Percentiles rank a stretch among this genome's conserved stretches.
Conservation (phyloP, 2,888 invertebrate genomes). For the Hydroisotoma schaefferi region DNA sequence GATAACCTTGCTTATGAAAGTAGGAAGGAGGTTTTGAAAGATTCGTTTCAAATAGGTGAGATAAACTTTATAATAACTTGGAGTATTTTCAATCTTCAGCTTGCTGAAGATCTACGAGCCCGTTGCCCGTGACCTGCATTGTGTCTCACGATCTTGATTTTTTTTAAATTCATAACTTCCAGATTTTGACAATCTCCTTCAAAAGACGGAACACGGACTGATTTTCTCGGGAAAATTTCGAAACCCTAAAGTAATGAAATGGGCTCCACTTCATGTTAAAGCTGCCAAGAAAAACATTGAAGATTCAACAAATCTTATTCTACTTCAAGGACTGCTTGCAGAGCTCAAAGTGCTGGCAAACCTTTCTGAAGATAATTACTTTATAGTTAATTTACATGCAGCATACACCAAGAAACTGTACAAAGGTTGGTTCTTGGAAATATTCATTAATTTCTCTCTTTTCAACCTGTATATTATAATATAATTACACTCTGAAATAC, state of each 20-base stretch:
- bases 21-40: constrained; percentile 24
- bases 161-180: too few relatives aligned
- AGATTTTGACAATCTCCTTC: constrained; percentile 13
- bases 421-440: too few relatives aligned
- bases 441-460: too few relatives aligned
- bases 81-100: background rate
- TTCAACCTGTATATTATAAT: too few relatives aligned
- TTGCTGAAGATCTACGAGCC: background rate
- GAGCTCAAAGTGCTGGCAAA: constrained; percentile 24
- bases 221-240: constrained; percentile 21
- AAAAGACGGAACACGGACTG: constrained; percentile 15
- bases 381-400: constrained; percentile 23
- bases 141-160: too few relatives aligned
- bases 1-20: constrained; percentile 23
- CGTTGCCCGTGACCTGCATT: too few relatives aligned
- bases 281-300: too few relatives aligned
- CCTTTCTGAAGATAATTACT: constrained; percentile 9
- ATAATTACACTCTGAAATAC: background rate
- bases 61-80: background rate
- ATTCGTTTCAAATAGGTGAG: constrained; percentile 23
- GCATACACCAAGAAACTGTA: constrained; percentile 21
- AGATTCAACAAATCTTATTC: background rate
- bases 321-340: constrained; percentile 18
- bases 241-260: constrained; percentile 22
- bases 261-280: constrained; percentile 20